These are phyloP conservation scores for Sitobion miscanthi DNA, from an alignment of 1,140 invertebrate genomes.

Conservation along the genomic window DNA sequence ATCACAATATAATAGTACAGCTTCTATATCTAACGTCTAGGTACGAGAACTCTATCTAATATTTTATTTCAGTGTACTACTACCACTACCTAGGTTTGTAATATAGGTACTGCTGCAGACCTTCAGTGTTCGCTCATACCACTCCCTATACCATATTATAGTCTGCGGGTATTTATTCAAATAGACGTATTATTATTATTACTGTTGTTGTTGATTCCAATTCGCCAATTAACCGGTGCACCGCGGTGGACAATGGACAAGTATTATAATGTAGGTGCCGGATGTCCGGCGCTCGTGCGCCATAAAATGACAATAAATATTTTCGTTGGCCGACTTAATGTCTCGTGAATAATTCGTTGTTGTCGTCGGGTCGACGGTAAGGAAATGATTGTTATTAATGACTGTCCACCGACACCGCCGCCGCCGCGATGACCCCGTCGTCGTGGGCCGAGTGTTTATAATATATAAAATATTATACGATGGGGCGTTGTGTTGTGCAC, in stretches of 20 bases:
- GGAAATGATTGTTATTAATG: conserved; percentile 57
- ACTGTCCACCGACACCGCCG: not conserved
- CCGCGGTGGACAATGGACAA: not conserved
- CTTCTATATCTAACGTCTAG: too few relatives aligned
- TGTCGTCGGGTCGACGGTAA: conserved; percentile 45
- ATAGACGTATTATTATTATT: not conserved
- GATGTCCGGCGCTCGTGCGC: conserved; percentile 18
- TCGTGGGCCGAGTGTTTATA: not conserved
- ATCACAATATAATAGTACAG: not conserved
- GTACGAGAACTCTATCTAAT: too few relatives aligned
- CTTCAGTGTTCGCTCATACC: not conserved
- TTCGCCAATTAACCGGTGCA: conserved; percentile 15
- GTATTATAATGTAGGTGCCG: not conserved
- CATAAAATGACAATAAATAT: conserved; percentile 37
- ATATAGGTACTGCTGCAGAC: not conserved
- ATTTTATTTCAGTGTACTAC: too few relatives aligned
- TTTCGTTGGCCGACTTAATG: conserved; percentile 48
- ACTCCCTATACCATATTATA: not conserved
- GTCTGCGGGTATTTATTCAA: not conserved
- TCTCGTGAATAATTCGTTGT: conserved; percentile 54
- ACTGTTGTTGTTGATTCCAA: not conserved
- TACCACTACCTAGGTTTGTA: too few relatives aligned
- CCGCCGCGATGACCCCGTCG: conserved; percentile 31
- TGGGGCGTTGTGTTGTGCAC: conserved; percentile 48
- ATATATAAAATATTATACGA: not conserved